A percentile compares a stretch with the other conserved stretches of the same genome.
Conservation (phyloP, 2,113 vertebrate genomes). For the Panthera leo region DNA sequence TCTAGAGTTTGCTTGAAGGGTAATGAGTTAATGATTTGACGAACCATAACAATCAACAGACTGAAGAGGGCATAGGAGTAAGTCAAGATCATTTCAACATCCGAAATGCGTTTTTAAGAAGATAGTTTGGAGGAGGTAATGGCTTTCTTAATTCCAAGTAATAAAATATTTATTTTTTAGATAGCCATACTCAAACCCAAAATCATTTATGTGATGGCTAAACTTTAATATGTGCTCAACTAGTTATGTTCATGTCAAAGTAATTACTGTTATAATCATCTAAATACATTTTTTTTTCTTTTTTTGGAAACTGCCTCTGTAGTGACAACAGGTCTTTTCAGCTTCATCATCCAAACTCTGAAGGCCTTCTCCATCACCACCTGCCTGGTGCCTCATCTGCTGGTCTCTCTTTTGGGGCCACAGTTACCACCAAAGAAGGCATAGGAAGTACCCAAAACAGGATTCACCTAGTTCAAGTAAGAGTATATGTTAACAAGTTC, state of each 20-base stretch:
- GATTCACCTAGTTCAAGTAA: constrained; percentile 90
- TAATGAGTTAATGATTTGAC: background rate
- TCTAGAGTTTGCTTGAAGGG: background rate
- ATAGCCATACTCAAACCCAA: background rate
- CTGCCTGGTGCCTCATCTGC: constrained; percentile 88
- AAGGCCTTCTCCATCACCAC: constrained; percentile 88
- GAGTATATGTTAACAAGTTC: background rate
- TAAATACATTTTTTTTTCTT: background rate
- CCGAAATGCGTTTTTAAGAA: background rate
- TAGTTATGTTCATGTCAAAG: background rate
- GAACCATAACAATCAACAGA: background rate
- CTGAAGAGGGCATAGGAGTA: background rate
- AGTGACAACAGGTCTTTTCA: background rate
- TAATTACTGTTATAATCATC: background rate
- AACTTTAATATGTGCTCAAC: background rate
- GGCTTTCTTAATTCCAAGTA: background rate
- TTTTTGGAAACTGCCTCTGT: background rate
- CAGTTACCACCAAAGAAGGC: constrained; percentile 90
- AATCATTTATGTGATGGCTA: background rate
- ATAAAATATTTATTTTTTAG: background rate
- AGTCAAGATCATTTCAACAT: background rate
- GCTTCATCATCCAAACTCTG: background rate
- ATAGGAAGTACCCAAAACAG: constrained; percentile 88
- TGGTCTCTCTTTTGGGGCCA: constrained; percentile 84
- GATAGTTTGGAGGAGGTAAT: background rate